Evolutionary conservation across 2,888 invertebrate species (phyloP).

Genomic region (Diarsia dahlii): DNA sequence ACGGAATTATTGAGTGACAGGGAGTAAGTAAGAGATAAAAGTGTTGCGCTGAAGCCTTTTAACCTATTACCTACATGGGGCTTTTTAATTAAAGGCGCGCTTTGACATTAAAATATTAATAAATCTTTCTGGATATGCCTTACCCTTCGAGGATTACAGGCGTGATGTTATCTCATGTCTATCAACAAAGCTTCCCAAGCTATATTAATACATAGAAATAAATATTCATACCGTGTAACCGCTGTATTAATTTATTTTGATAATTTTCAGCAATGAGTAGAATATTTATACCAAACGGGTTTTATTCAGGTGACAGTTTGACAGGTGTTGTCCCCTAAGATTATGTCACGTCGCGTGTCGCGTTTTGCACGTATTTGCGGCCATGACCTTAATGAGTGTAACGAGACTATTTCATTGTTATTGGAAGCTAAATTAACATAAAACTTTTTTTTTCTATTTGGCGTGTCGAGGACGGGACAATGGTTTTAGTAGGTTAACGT

Average conservation of each 20-base stretch:
- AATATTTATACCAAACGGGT: too few species aligned
- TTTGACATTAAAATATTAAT: neutral
- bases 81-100: neutral
- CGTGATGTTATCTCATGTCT: neutral
- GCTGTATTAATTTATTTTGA: neutral
- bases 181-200: neutral
- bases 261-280: conserved; percentile 1
- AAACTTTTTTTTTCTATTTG: conserved; percentile 24
- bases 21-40: neutral
- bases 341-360: conserved; percentile 61
- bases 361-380: conserved; percentile 73
- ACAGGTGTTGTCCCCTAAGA: conserved; percentile 38
- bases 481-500: conserved; percentile 3
- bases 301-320: conserved; percentile 32
- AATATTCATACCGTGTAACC: conserved; percentile 20
- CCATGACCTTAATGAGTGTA: conserved; percentile 73
- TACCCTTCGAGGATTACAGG: neutral
- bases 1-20: neutral
- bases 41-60: neutral
- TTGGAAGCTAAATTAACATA: conserved; percentile 26
- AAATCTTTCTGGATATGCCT: neutral
- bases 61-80: neutral
- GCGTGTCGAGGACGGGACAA: conserved; percentile 23
- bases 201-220: neutral
- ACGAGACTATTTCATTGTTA: conserved; percentile 44